phyloP scores from a whole-genome alignment of 2,113 vertebrate species.

The Salvelinus fontinalis region DNA sequence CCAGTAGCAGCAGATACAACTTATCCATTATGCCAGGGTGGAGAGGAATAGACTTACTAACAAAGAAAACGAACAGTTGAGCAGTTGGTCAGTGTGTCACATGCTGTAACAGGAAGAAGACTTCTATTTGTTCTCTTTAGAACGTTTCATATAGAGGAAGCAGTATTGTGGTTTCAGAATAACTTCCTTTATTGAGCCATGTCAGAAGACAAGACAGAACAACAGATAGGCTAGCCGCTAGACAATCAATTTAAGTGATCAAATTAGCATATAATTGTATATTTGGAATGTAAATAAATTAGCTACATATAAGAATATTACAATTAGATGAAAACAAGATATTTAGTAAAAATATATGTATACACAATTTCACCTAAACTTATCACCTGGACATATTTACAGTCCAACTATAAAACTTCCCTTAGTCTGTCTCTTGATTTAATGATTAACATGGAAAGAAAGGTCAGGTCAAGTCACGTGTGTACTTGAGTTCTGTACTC shows the following conservation, averaged over 20 bases:
- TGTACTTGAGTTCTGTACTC: not conserved
- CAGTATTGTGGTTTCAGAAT: constrained; percentile 17
- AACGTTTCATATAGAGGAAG: constrained; percentile 15
- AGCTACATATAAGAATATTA: too few relatives aligned
- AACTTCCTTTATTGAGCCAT: constrained; percentile 44
- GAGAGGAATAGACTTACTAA: not conserved
- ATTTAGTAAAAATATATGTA: too few relatives aligned
- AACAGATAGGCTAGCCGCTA: not conserved
- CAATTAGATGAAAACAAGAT: too few relatives aligned
- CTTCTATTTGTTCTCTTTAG: constrained; percentile 10
- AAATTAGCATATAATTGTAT: not conserved
- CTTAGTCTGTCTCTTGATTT: too few relatives aligned
- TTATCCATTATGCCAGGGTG: constrained; percentile 33
- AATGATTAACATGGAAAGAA: not conserved
- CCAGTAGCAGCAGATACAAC: constrained; percentile 17
- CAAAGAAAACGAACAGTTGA: not conserved
- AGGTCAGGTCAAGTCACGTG: not conserved
- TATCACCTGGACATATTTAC: too few relatives aligned
- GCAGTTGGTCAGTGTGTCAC: not conserved
- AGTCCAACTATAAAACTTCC: too few relatives aligned
- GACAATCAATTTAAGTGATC: not conserved
- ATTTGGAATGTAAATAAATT: not conserved
- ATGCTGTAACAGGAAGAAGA: not conserved
- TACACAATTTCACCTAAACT: too few relatives aligned
- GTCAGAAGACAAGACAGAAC: constrained; percentile 4